Evolutionary conservation across 53 echinoderm and acorn worm species (phyloP), one percentile per base, ranked within the genome.

Genomic region (Paracentrotus lividus): DNA sequence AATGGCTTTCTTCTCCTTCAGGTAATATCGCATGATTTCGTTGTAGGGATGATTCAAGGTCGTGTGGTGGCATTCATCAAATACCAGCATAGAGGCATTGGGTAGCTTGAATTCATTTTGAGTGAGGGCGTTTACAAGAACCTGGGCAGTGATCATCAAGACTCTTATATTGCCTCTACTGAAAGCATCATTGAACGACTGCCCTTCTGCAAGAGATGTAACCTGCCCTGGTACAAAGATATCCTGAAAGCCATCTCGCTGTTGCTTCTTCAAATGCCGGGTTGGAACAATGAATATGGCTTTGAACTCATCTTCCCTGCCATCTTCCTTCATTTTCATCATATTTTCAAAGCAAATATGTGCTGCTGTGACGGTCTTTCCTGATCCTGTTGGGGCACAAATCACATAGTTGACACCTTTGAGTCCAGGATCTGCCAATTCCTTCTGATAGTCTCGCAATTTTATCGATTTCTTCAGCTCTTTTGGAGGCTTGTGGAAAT

Each of bases 31-130:
- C 97, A 96, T 96, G 86, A 96, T 94, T 55, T 90, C 95, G 78
- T 96, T 96, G 88, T 96, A 96, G 1, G 97, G 95, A 91, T 96
- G 97, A 33, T 84, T 90, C 10, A 95, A 91, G 16, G 94, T 95
- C 0, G 97, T 95, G 88, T 96, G 97, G 56, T 96, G 97, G 49
- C 95, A 95, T 90, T 96, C 97, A 65, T 96, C 97, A 51, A 95
- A 95, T 42, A 96, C 90, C 54, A 96, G 44, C 94, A 96, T 94
- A 7, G 93, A 54, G 2, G 89, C 49, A 69, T 95, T 94, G 12
- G 87, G 60, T 8, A 96, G 53, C 1, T 59, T 53, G 29, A 95
- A 78, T 21, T 61, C 55, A 44, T 88, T 57, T 23, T 84, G 72
- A 36, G 85, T 86, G 31, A 96, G 53, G 15, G 97, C 95, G 53